Evolutionary conservation across 92 coral and sea anemone genomes (phyloP).

Genomic region (Epizoanthus rinbou): DNA sequence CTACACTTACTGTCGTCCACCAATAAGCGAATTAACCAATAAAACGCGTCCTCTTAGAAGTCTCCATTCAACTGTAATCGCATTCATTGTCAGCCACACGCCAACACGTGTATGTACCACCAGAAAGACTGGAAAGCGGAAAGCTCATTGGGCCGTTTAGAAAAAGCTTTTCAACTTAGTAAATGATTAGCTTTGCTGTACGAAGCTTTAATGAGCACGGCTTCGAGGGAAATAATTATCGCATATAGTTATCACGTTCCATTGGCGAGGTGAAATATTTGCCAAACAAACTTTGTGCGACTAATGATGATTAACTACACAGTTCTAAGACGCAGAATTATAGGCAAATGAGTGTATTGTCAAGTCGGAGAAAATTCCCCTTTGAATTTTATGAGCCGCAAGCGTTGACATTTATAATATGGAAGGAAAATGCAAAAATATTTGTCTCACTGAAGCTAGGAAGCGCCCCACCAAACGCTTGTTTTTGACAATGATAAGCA

Average conservation of each 20-base stretch:
- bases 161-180: slow-evolving; percentile 72
- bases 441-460: not conserved
- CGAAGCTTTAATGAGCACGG: slow-evolving; percentile 83
- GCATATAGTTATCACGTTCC: slow-evolving; percentile 61
- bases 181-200: slow-evolving; percentile 80
- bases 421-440: not conserved
- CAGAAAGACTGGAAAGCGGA: slow-evolving; percentile 43
- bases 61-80: slow-evolving; percentile 74
- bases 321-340: slow-evolving; percentile 57
- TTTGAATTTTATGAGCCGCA: slow-evolving; percentile 1
- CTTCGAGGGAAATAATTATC: slow-evolving; percentile 72
- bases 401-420: slow-evolving; percentile 7
- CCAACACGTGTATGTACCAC: slow-evolving; percentile 74
- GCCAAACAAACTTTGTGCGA: slow-evolving; percentile 80
- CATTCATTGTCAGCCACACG: slow-evolving; percentile 76
- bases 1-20: slow-evolving; percentile 80
- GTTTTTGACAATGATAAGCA: slow-evolving; percentile 33
- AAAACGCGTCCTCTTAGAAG: slow-evolving; percentile 37
- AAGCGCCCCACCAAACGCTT: slow-evolving; percentile 27
- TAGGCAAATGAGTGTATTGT: slow-evolving; percentile 44
- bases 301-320: slow-evolving; percentile 80
- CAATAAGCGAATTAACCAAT: slow-evolving; percentile 71
- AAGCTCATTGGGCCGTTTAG: slow-evolving; percentile 67
- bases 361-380: slow-evolving; percentile 10
- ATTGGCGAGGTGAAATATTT: slow-evolving; percentile 75